Conservation (phyloP, 2,797 vertebrate species). For the Aldrovandia affinis region DNA sequence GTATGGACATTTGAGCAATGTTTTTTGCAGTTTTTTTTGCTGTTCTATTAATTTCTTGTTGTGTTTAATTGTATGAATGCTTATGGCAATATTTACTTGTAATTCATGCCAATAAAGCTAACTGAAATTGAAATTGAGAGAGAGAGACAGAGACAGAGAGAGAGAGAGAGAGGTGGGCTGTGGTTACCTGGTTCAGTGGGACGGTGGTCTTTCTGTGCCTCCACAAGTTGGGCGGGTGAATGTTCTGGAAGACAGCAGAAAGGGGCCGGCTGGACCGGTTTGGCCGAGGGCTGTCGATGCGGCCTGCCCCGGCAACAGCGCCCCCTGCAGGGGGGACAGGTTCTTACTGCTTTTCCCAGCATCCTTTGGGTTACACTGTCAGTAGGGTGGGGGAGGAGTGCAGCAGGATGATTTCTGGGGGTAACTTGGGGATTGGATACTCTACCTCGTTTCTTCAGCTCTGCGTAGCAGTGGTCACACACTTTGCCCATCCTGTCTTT, state of each 20-base stretch:
- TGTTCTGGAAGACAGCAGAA: constrained; percentile 90
- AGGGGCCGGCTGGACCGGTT: constrained; percentile 83
- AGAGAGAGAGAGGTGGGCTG: too few species aligned
- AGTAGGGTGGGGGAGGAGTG: background rate
- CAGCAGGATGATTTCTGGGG: background rate
- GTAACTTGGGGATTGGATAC: background rate
- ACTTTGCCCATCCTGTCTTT: constrained; percentile 93
- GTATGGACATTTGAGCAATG: too few species aligned
- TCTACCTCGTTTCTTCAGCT: constrained; percentile 86
- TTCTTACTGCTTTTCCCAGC: background rate
- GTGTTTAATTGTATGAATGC: too few species aligned
- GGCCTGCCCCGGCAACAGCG: constrained; percentile 57
- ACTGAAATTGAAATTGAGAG: too few species aligned
- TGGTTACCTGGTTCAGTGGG: constrained; percentile 85
- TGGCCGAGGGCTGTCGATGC: constrained; percentile 76
- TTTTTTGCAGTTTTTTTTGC: too few species aligned
- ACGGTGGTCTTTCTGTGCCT: constrained; percentile 87
- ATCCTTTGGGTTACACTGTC: background rate
- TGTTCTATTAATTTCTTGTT: too few species aligned
- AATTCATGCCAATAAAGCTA: too few species aligned
- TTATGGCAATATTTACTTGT: too few species aligned
- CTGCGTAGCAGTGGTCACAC: constrained; percentile 87
- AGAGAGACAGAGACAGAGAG: too few species aligned
- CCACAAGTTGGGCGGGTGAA: constrained; percentile 89
- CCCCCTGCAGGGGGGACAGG: constrained; percentile 67